Conservation (phyloP, 2,888 invertebrate species). For the Mythimna albipuncta region DNA sequence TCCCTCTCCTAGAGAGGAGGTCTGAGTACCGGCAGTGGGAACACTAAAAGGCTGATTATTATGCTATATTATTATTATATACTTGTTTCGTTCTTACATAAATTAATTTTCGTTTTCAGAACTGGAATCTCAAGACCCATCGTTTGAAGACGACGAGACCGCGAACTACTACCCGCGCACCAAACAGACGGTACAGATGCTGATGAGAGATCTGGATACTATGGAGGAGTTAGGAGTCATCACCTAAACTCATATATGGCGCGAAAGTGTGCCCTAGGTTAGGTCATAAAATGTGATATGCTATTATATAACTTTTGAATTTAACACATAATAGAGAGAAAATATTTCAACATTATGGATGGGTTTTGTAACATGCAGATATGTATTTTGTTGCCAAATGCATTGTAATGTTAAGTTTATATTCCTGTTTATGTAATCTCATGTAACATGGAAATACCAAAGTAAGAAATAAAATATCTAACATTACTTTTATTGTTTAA, state of each 20-base stretch:
- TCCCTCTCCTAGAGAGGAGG: no score
- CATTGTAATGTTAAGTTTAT: constrained; percentile 7
- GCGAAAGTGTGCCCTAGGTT: constrained; percentile 21
- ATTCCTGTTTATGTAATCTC: constrained; percentile 12
- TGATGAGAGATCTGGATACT: constrained; percentile 93
- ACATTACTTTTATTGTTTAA: background rate
- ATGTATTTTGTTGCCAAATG: background rate
- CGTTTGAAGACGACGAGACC: constrained; percentile 91
- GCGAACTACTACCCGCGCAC: constrained; percentile 92
- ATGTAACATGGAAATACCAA: constrained; percentile 28
- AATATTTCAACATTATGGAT: background rate
- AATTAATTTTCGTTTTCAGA: constrained; percentile 76
- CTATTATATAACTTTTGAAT: constrained; percentile 10
- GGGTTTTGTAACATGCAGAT: background rate
- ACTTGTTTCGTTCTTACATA: background rate
- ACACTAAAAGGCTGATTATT: no score
- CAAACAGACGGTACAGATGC: constrained; percentile 94
- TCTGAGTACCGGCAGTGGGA: no score
- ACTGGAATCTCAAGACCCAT: constrained; percentile 91
- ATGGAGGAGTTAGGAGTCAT: constrained; percentile 92
- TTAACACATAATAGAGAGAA: background rate
- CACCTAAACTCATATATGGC: constrained; percentile 71
- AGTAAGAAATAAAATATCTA: constrained; percentile 36
- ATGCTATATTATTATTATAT: no score
- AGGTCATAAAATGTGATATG: constrained; percentile 37